A percentile compares a stretch with the other conserved stretches of the same genome.
phyloP scores from a whole-genome alignment of 2,797 vertebrate genomes.

The Margarornis squamiger region DNA sequence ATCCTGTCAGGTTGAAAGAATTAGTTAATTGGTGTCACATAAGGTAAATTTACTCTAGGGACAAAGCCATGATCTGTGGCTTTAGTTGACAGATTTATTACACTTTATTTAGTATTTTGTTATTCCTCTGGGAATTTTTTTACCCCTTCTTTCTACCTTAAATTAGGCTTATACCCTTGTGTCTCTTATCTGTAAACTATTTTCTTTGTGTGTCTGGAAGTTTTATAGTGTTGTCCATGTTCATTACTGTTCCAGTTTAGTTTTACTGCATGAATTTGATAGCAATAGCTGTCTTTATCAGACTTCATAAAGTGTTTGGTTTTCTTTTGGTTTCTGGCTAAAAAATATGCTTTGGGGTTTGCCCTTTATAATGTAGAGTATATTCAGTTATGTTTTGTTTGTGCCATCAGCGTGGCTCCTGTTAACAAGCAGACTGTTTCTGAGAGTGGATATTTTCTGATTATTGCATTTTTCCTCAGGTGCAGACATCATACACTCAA shows the following conservation, averaged over 20 bases:
- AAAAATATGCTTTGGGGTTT: neutral
- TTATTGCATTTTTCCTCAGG: slow-evolving; percentile 45
- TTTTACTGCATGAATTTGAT: neutral
- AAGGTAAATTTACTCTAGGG: neutral
- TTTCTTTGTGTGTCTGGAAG: neutral
- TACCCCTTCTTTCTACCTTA: neutral
- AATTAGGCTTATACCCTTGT: neutral
- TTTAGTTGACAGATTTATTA: neutral
- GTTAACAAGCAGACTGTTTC: slow-evolving; percentile 5
- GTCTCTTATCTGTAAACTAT: neutral
- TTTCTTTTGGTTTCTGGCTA: neutral
- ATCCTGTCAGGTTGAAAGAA: neutral
- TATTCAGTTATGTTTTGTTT: neutral
- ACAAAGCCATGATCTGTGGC: neutral
- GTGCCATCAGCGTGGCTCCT: neutral
- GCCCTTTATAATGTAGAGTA: neutral
- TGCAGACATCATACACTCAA: neutral
- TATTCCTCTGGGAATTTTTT: neutral
- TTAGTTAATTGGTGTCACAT: neutral
- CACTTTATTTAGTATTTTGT: neutral
- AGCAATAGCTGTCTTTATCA: neutral
- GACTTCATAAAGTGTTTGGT: neutral
- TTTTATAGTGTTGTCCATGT: neutral
- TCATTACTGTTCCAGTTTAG: neutral
- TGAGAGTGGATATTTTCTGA: slow-evolving; percentile 7